Conservation (phyloP, 2,113 vertebrate genomes). For the Propithecus coquereli region DNA sequence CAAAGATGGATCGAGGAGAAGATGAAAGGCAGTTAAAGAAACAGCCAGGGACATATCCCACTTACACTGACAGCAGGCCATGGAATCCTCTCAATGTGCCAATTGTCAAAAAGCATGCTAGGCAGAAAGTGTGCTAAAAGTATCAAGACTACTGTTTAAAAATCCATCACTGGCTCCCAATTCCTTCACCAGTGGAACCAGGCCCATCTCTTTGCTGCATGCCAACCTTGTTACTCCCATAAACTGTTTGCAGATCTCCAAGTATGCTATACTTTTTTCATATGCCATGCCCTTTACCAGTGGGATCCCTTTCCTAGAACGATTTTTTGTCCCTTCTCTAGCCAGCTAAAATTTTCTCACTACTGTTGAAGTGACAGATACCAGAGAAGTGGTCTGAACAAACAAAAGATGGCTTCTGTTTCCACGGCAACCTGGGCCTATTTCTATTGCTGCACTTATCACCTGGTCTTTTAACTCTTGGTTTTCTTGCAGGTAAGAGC, state of each 20-base stretch:
- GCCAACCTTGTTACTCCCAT: neutral
- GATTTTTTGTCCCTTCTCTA: neutral
- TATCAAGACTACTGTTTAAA: slow-evolving; percentile 41
- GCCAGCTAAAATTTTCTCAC: slow-evolving; percentile 39
- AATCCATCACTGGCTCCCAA: neutral
- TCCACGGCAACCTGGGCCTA: slow-evolving; percentile 45
- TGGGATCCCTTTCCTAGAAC: slow-evolving; percentile 38
- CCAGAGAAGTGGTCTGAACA: slow-evolving; percentile 38
- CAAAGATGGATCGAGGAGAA: neutral
- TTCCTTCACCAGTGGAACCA: slow-evolving; percentile 5
- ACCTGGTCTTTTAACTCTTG: slow-evolving; percentile 37
- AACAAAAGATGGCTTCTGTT: slow-evolving; percentile 54
- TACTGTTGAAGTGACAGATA: slow-evolving; percentile 46
- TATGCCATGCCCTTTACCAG: neutral
- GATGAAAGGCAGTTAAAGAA: slow-evolving; percentile 52
- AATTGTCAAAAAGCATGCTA: slow-evolving; percentile 20
- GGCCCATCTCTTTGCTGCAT: neutral
- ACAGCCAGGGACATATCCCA: neutral
- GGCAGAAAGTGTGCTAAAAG: slow-evolving; percentile 15
- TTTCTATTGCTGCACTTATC: slow-evolving; percentile 45
- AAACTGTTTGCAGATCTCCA: neutral
- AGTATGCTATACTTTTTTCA: slow-evolving; percentile 16
- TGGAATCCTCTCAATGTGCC: slow-evolving; percentile 1
- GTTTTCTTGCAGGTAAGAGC: slow-evolving; percentile 22
- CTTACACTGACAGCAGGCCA: neutral